Evolutionary conservation across 1,140 invertebrate genomes (phyloP), one percentile per base, ranked within the genome.

Genomic region (Pteromalus puparum): DNA sequence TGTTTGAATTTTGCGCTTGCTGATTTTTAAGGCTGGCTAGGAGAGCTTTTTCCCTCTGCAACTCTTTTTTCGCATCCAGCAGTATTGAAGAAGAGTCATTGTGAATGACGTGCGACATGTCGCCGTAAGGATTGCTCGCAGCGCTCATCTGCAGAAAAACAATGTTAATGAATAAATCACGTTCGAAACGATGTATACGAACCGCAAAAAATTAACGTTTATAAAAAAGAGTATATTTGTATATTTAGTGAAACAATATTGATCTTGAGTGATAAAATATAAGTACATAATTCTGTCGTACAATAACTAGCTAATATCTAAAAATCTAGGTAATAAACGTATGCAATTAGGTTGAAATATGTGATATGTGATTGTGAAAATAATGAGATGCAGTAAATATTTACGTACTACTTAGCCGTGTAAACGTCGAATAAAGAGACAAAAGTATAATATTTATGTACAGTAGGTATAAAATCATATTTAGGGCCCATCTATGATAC

Each of bases 61-160:
- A 88, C 83, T 96, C 95, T 80, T 94, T 93, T 87, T 96, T 96
- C 3, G 96, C 96, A 87, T 95, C 94, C 42, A 94, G 93, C 53
- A 97, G 90, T 34, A 97, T 86, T 6, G 93, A 90, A 12, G 91
- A 86, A 0, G 92, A 93, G 83, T 94, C 93, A 42, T 88, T 87
- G 42, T 92, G 90, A 68, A 90, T 84, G 1, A 89, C 83, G 61
- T 91, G 91, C 0, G 92, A 90, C 67, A 89, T 87, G 48, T 92
- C 92, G 10, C 86, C 46, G 77, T 92, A 93, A 4, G 90, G 88
- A 90, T 92, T 92, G 81, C 38, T 80, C 2, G 81, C 85, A n/a
- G 81, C 80, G n/a, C 26, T 85, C 67, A 85, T 82, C 84, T 85
- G 26, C 15, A 72, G 2, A 73, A 61, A 61, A 61, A 61, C 21